Evolutionary conservation across 2,113 vertebrate species (phyloP), one percentile per base, ranked within the genome.

Genomic region (Zosterops japonicus): DNA sequence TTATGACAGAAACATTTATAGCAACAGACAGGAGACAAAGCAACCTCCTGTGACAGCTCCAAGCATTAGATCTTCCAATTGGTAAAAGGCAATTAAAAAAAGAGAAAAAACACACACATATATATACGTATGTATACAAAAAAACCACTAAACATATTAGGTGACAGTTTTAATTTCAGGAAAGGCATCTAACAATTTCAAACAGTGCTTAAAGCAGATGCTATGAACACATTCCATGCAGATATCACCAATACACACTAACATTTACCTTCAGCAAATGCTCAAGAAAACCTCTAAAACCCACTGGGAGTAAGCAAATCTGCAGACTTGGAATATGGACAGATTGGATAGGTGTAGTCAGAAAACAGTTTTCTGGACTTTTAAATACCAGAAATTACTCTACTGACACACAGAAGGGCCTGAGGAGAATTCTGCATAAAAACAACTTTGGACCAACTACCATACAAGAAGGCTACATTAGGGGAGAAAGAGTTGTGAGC

Each of bases 1-100:
- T 60, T 64, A 67, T 47, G 68, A 93, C 72, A 92, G 57, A 74
- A 94, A 84, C 56, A 90, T 61, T 74, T 93, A 77, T 33, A 89
- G 68, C 29, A 77, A 93, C 49, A 64, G 47, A 55, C 8, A 93
- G 27, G 27, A 87, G 31, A 86, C 17, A 89, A 87, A 4, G 21
- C 28, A 83, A 90, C 31, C 24, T 90, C 44, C 52, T 31, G 24
- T 56, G 64, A 83, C 42, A 83, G 63, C 33, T 53, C 18, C 10
- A 70, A 75, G 21, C 29, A 60, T 50, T n/a, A 83, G 33, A 57
- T 64, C 24, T 83, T 75, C 56, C 56, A 84, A 13, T 49, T n/a
- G 44, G 18, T 49, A 80, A 64, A 71, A 76, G 53, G 49, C 21
- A 92, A 72, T 20, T 11, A 92, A 79, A 91, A 91, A 11, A 50